A percentile compares a stretch with the other conserved stretches of the same genome.
phyloP scores from a whole-genome alignment of 1,140 invertebrate species.

The Ganaspis sp. region DNA sequence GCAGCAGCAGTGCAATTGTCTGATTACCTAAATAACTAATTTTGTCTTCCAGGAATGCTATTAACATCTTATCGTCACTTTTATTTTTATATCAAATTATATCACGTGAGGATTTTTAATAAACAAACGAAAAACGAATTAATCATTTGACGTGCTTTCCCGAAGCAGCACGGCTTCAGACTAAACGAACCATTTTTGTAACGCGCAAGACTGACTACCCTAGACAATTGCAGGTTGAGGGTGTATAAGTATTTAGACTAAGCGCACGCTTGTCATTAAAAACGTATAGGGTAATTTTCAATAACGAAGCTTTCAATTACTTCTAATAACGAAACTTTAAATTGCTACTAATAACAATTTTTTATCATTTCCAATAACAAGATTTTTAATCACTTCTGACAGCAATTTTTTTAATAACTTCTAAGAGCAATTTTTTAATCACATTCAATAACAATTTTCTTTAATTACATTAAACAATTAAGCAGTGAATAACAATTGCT shows the following conservation, averaged over 20 bases:
- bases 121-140: background rate
- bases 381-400: no score
- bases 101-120: background rate
- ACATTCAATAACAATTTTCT: no score
- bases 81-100: no score
- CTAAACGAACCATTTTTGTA: conserved; percentile 48
- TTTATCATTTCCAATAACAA: no score
- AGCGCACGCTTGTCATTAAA: background rate
- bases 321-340: no score
- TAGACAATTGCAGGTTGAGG: conserved; percentile 40
- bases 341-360: no score
- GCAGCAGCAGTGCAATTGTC: no score
- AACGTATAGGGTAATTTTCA: background rate
- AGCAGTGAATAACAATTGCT: no score
- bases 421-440: no score
- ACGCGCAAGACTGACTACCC: conserved; percentile 56
- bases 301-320: background rate
- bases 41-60: no score
- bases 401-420: no score
- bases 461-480: no score
- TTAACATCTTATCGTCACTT: background rate
- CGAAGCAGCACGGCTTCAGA: conserved; percentile 54
- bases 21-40: background rate
- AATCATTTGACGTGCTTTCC: conserved; percentile 46
- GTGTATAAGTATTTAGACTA: background rate